Evolutionary conservation across 2,113 vertebrate species (phyloP).

Genomic region (Colaptes auratus): DNA sequence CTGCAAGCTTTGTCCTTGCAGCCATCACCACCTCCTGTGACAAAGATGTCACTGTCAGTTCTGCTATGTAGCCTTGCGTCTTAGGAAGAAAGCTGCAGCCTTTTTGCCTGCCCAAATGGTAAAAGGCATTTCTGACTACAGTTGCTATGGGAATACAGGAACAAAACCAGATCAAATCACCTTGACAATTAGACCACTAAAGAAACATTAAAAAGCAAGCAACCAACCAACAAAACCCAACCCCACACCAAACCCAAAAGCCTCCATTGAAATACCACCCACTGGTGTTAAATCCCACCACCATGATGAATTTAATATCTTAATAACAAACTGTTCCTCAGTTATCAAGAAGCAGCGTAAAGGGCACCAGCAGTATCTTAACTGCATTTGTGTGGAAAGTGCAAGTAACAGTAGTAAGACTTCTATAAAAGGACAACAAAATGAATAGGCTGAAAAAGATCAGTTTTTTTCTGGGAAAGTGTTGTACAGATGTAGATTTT

Average conservation of each 20-base stretch:
- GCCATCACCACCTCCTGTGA: not conserved
- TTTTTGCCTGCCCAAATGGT: not conserved
- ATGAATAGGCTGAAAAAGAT: not conserved
- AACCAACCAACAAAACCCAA: no score
- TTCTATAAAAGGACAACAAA: not conserved
- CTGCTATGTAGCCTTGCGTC: not conserved
- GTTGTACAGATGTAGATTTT: not conserved
- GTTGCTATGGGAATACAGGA: conserved; percentile 20
- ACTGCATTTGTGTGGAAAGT: not conserved
- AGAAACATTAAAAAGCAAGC: not conserved
- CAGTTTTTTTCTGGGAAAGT: not conserved
- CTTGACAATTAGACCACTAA: conserved; percentile 6
- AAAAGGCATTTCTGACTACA: not conserved
- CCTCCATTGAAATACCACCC: conserved; percentile 4
- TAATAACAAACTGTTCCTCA: not conserved
- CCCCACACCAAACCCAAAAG: not conserved
- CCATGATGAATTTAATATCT: not conserved
- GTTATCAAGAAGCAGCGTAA: not conserved
- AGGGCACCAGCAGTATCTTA: not conserved
- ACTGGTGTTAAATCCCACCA: not conserved
- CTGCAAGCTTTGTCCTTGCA: not conserved
- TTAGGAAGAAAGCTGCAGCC: not conserved
- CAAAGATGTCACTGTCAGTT: conserved; percentile 5
- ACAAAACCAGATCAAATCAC: not conserved
- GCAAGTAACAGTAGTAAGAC: not conserved